Evolutionary conservation across 2,113 vertebrate genomes (phyloP).

Genomic region (Dermatemys mawii): DNA sequence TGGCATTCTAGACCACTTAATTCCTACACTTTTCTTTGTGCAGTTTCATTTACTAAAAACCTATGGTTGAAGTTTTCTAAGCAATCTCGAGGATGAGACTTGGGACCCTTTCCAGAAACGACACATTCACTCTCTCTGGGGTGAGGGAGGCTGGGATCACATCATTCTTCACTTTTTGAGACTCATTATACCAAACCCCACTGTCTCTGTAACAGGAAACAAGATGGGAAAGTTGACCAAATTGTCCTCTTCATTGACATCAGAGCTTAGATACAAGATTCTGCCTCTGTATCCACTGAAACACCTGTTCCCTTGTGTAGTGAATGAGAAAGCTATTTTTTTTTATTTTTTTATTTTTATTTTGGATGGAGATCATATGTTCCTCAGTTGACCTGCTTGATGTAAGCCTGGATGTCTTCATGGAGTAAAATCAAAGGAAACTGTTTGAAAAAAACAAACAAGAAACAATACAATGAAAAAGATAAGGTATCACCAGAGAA

Average conservation of each 20-base stretch:
- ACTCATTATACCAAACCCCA: too few species aligned
- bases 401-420: neutral
- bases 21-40: neutral
- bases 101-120: neutral
- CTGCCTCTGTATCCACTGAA: neutral
- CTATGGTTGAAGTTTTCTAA: neutral
- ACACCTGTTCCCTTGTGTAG: neutral
- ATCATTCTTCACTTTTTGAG: too few species aligned
- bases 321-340: neutral
- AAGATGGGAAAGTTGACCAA: too few species aligned
- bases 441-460: neutral
- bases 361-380: neutral
- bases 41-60: neutral
- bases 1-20: conserved; percentile 9
- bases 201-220: too few species aligned
- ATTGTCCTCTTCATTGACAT: too few species aligned
- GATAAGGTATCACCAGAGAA: neutral
- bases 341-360: neutral
- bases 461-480: neutral
- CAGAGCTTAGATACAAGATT: too few species aligned
- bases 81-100: neutral
- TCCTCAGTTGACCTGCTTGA: neutral
- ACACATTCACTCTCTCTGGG: too few species aligned
- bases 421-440: neutral
- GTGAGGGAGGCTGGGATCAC: too few species aligned